A percentile compares a stretch with the other conserved stretches of the same genome.
phyloP scores from a whole-genome alignment of 2,888 invertebrate genomes.

The Lasioglossum marginatum region DNA sequence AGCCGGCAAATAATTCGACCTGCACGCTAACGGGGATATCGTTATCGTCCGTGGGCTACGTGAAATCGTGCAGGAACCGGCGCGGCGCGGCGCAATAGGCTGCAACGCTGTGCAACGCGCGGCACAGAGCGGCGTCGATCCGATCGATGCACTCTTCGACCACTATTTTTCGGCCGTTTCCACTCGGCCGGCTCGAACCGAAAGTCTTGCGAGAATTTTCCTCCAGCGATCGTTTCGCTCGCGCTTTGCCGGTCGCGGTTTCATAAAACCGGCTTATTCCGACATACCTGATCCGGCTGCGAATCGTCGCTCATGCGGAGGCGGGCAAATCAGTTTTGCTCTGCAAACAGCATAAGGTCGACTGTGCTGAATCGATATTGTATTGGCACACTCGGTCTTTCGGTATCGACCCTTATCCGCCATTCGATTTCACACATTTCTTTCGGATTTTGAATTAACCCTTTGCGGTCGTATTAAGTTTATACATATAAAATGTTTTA shows the following conservation, averaged over 20 bases:
- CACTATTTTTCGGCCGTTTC: slow-evolving; percentile 6
- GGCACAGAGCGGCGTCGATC: background rate
- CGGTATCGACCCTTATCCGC: background rate
- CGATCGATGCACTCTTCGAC: slow-evolving; percentile 13
- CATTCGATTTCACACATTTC: background rate
- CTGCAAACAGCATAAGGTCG: background rate
- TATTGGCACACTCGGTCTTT: too few relatives aligned
- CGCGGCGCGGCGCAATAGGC: background rate
- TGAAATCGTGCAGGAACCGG: slow-evolving; percentile 38
- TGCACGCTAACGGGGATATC: slow-evolving; percentile 32
- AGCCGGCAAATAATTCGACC: slow-evolving; percentile 45
- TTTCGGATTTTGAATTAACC: background rate
- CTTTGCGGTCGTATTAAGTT: too few relatives aligned
- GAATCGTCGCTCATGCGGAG: background rate
- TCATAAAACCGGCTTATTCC: slow-evolving; percentile 3
- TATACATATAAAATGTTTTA: too few relatives aligned
- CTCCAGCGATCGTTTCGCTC: background rate
- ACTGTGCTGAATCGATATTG: background rate
- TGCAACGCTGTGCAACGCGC: background rate
- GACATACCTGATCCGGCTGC: background rate
- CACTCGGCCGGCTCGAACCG: background rate
- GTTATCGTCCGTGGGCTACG: slow-evolving; percentile 15
- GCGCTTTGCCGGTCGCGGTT: background rate
- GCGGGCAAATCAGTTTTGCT: slow-evolving; percentile 5
- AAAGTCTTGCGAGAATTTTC: slow-evolving; percentile 26